phyloP scores from a whole-genome alignment of 2,797 vertebrate genomes.

The Acomys russatus region DNA sequence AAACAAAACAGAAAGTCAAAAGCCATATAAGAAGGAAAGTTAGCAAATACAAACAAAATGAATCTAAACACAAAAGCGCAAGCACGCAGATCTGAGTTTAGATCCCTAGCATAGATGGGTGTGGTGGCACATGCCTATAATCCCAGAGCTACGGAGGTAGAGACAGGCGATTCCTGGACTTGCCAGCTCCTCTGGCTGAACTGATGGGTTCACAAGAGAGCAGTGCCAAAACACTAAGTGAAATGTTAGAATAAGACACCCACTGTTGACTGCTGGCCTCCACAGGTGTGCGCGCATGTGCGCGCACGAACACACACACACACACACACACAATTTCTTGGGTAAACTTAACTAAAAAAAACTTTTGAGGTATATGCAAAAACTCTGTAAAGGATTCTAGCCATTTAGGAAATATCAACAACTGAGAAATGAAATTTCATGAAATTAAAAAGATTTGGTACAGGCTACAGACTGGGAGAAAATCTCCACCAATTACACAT shows the following conservation, averaged over 20 bases:
- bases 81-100: not conserved
- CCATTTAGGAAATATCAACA: not conserved
- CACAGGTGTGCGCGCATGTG: not conserved
- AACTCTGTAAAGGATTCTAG: not conserved
- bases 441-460: not conserved
- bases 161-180: not conserved
- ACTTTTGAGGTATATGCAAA: not conserved
- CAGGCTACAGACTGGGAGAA: not conserved
- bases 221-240: not conserved
- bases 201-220: not conserved
- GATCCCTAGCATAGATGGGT: not conserved
- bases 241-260: not conserved
- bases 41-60: not conserved
- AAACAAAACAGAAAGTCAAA: not conserved
- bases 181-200: not conserved
- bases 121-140: not conserved
- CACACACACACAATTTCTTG: not conserved
- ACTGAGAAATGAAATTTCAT: not conserved
- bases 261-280: not conserved
- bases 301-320: not conserved
- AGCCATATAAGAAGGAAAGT: not conserved
- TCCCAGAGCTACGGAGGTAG: not conserved
- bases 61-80: not conserved
- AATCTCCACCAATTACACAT: not conserved
- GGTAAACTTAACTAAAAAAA: not conserved